Evolutionary conservation across 2,888 invertebrate species (phyloP).

Genomic region (Callinectes sapidus): DNA sequence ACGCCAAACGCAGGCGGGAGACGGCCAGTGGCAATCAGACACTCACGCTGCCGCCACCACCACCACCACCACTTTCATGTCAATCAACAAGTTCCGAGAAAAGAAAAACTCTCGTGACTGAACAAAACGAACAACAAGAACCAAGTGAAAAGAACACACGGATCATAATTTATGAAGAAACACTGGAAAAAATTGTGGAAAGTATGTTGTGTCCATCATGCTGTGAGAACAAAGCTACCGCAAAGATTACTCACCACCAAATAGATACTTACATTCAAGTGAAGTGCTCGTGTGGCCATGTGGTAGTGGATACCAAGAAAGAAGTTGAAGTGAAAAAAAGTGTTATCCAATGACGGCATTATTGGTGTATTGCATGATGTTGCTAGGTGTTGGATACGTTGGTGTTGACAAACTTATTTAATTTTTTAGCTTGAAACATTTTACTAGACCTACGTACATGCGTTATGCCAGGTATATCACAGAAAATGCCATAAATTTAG

Average conservation of each 20-base stretch:
- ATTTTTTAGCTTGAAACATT: conserved; percentile 51
- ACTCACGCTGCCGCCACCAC: too few relatives aligned
- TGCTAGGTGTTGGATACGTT: conserved; percentile 43
- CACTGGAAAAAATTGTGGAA: conserved; percentile 42
- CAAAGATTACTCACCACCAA: conserved; percentile 28
- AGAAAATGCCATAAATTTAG: conserved; percentile 22
- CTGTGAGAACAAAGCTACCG: conserved; percentile 27
- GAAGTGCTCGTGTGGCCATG: conserved; percentile 37
- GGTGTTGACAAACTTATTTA: conserved; percentile 43
- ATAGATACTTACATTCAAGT: too few relatives aligned
- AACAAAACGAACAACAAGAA: conserved; percentile 45
- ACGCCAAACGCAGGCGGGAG: conserved; percentile 7
- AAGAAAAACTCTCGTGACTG: conserved; percentile 41
- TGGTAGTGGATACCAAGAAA: conserved; percentile 34
- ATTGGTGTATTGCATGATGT: conserved; percentile 44
- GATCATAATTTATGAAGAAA: conserved; percentile 36
- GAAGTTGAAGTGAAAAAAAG: conserved; percentile 37
- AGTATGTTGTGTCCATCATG: conserved; percentile 37
- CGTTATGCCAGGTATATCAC: conserved; percentile 47
- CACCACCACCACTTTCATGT: background rate
- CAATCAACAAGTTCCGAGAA: conserved; percentile 32
- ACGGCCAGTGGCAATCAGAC: background rate
- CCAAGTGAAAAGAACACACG: conserved; percentile 32
- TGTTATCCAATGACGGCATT: conserved; percentile 34
- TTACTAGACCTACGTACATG: conserved; percentile 41